These are phyloP conservation scores for Erebia ligea DNA, from an alignment of 2,888 invertebrate species.

Conservation along the genomic window DNA sequence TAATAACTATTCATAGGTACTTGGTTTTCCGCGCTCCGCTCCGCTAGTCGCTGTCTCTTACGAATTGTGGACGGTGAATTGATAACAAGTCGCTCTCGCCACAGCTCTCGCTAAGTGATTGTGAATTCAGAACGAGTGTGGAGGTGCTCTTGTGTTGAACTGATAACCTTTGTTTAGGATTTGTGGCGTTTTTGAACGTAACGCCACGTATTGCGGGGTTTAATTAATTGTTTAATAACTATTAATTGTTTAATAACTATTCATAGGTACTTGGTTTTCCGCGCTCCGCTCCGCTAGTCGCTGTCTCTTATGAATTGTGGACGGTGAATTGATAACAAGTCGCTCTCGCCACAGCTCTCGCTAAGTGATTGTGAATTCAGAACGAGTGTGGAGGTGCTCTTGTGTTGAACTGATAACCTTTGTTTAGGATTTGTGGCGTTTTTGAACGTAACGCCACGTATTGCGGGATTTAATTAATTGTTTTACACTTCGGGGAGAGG, in stretches of 20 bases:
- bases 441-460: not conserved
- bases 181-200: too few relatives aligned
- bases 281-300: too few relatives aligned
- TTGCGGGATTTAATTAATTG: constrained; percentile 4
- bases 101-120: too few relatives aligned
- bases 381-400: not conserved
- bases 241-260: too few relatives aligned
- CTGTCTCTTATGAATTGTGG: constrained; percentile 18
- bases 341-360: constrained; percentile 9
- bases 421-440: constrained; percentile 12
- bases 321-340: constrained; percentile 15
- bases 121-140: too few relatives aligned
- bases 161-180: too few relatives aligned
- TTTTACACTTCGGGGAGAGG: not conserved
- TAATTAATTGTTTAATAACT: too few relatives aligned
- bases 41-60: constrained; percentile 21
- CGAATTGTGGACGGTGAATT: constrained; percentile 14
- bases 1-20: too few relatives aligned
- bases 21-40: too few relatives aligned
- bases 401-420: constrained; percentile 15
- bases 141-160: too few relatives aligned
- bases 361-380: constrained; percentile 23
- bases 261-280: too few relatives aligned
- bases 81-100: constrained; percentile 16
- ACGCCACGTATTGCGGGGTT: too few relatives aligned